phyloP scores from a whole-genome alignment of 2,888 invertebrate genomes.

The Eucera pruinosa region DNA sequence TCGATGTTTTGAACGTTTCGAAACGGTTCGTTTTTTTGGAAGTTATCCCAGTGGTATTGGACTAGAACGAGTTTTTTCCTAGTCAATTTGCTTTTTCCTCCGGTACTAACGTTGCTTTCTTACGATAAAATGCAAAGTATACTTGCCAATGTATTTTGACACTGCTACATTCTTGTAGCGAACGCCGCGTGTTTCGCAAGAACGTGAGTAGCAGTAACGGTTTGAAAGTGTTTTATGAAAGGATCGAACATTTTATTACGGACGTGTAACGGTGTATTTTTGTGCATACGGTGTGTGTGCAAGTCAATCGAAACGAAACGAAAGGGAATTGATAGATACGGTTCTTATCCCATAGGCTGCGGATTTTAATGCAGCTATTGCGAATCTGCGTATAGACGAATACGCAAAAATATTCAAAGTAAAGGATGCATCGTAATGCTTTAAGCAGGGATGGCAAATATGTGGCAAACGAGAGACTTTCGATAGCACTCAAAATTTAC shows the following conservation, averaged over 20 bases:
- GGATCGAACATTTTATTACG: conserved; percentile 28
- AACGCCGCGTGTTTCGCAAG: conserved; percentile 52
- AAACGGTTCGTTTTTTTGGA: conserved; percentile 20
- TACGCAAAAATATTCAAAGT: too few relatives aligned
- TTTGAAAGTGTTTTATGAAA: conserved; percentile 53
- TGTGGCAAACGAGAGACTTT: too few relatives aligned
- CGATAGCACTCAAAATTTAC: too few relatives aligned
- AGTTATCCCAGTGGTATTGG: conserved; percentile 47
- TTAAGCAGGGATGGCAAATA: too few relatives aligned
- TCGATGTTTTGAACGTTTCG: too few relatives aligned
- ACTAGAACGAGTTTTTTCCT: conserved; percentile 52
- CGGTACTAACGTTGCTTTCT: conserved; percentile 67
- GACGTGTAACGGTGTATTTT: conserved; percentile 35
- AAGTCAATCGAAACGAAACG: conserved; percentile 31
- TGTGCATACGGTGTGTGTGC: conserved; percentile 25
- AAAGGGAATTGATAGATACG: conserved; percentile 21
- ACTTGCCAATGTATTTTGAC: conserved; percentile 70
- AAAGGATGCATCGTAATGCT: too few relatives aligned
- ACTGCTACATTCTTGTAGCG: conserved; percentile 51
- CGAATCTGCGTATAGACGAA: too few relatives aligned
- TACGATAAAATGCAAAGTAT: conserved; percentile 52
- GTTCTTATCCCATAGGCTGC: too few relatives aligned
- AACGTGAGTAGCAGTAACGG: conserved; percentile 50
- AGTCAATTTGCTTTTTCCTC: conserved; percentile 63
- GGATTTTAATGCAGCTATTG: too few relatives aligned